These are phyloP conservation scores for Drosophila pseudotalamancana DNA, from an alignment of 2,888 invertebrate genomes.

Conservation along the genomic window DNA sequence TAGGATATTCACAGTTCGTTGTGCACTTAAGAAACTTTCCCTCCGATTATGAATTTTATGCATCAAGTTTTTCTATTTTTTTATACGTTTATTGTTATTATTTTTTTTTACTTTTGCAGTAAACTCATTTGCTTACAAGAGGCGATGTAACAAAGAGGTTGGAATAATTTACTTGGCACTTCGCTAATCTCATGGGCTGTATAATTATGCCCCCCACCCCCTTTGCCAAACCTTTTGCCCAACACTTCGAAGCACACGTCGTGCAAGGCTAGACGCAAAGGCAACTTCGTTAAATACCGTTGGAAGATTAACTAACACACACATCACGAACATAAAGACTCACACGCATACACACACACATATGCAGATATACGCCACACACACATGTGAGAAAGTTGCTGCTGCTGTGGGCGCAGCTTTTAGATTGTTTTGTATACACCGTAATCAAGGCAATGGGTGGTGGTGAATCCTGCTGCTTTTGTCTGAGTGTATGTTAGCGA, in stretches of 20 bases:
- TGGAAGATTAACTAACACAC: constrained; percentile 15
- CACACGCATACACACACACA: constrained; percentile 4
- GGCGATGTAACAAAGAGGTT: constrained; percentile 58
- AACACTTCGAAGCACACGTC: constrained; percentile 20
- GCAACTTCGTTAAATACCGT: constrained; percentile 38
- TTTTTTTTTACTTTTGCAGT: constrained; percentile 28
- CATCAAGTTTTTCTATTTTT: constrained; percentile 10
- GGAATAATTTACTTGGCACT: constrained; percentile 60
- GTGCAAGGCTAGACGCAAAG: constrained; percentile 55
- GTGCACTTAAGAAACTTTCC: constrained; percentile 28
- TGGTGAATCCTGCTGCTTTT: background rate
- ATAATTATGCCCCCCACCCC: constrained; percentile 54
- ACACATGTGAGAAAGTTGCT: constrained; percentile 45
- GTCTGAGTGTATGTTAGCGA: background rate
- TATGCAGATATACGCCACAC: constrained; percentile 15
- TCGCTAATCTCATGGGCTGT: constrained; percentile 67
- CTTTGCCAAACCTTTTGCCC: background rate
- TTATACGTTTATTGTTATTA: background rate
- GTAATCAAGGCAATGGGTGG: background rate
- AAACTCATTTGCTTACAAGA: constrained; percentile 63
- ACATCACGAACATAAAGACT: background rate
- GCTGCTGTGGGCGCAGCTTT: constrained; percentile 28
- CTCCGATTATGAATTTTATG: constrained; percentile 19
- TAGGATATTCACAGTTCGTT: constrained; percentile 33
- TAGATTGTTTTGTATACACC: constrained; percentile 25